Conservation (phyloP, 2,888 invertebrate genomes). For the Noctuana brunneofusca region DNA sequence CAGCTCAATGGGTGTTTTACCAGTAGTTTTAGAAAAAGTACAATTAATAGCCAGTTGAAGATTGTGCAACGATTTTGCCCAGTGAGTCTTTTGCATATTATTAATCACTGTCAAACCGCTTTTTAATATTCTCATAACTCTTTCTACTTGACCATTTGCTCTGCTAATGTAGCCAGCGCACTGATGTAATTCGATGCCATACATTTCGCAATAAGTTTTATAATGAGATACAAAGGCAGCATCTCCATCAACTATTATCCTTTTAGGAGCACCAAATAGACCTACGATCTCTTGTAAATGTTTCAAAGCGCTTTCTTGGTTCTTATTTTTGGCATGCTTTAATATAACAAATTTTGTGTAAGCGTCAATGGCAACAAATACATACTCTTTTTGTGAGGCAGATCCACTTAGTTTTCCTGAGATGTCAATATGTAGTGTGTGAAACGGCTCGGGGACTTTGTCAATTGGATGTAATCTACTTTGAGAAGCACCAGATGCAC, state of each 20-base stretch:
- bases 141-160: slow-evolving; percentile 41
- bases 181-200: slow-evolving; percentile 33
- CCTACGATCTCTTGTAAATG: slow-evolving; percentile 20
- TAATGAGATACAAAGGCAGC: too few species aligned
- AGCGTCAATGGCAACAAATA: slow-evolving; percentile 39
- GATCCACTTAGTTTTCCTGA: slow-evolving; percentile 37
- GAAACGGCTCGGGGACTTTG: too few species aligned
- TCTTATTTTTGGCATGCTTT: slow-evolving; percentile 16
- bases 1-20: too few species aligned
- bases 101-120: slow-evolving; percentile 38
- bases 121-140: slow-evolving; percentile 37
- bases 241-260: slow-evolving; percentile 36
- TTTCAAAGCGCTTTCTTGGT: background rate
- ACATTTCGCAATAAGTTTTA: slow-evolving; percentile 33
- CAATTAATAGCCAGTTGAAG: slow-evolving; percentile 39
- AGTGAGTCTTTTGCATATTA: slow-evolving; percentile 36
- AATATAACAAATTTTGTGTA: slow-evolving; percentile 29
- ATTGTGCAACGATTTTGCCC: slow-evolving; percentile 39
- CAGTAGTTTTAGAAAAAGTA: too few species aligned
- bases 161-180: slow-evolving; percentile 39
- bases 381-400: slow-evolving; percentile 36
- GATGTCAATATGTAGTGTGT: background rate
- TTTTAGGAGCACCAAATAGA: slow-evolving; percentile 36
- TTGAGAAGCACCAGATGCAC: slow-evolving; percentile 38
- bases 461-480: slow-evolving; percentile 36